Conservation (phyloP, 2,888 invertebrate species). For the Oxyscelio sp. region DNA sequence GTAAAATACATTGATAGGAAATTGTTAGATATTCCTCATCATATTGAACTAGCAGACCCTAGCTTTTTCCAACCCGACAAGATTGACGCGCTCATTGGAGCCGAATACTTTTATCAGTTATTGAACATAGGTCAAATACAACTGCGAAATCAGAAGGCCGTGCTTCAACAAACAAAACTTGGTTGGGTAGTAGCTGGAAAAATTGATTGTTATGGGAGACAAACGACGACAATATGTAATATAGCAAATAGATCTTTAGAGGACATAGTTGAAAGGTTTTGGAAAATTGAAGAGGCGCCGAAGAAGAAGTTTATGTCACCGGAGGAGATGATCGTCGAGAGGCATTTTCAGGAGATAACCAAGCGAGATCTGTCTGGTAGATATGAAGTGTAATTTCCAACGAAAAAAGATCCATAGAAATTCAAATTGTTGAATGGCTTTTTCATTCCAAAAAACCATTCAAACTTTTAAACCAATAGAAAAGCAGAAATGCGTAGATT, state of each 20-base stretch:
- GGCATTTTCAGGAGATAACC: background rate
- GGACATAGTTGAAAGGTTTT: conserved; percentile 2
- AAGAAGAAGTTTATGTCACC: background rate
- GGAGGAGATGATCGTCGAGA: background rate
- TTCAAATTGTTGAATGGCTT: too few relatives aligned
- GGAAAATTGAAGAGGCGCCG: conserved; percentile 1
- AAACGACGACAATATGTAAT: background rate
- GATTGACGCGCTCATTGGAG: conserved; percentile 66
- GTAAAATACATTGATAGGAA: too few relatives aligned
- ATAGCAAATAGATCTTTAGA: background rate
- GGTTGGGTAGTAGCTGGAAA: conserved; percentile 66
- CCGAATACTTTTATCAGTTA: too few relatives aligned
- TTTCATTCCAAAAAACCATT: too few relatives aligned
- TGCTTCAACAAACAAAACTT: conserved; percentile 59
- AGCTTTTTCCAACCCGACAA: background rate
- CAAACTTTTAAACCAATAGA: too few relatives aligned
- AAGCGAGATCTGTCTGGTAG: conserved; percentile 1
- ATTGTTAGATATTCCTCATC: too few relatives aligned
- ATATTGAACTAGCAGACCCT: conserved; percentile 59
- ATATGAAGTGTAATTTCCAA: too few relatives aligned
- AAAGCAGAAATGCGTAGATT: too few relatives aligned
- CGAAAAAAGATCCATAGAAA: too few relatives aligned
- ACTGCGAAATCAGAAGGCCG: background rate
- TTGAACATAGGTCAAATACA: conserved; percentile 53
- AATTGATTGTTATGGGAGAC: background rate